phyloP scores from a whole-genome alignment of 1,140 invertebrate genomes.

The Drosophila pachea region DNA sequence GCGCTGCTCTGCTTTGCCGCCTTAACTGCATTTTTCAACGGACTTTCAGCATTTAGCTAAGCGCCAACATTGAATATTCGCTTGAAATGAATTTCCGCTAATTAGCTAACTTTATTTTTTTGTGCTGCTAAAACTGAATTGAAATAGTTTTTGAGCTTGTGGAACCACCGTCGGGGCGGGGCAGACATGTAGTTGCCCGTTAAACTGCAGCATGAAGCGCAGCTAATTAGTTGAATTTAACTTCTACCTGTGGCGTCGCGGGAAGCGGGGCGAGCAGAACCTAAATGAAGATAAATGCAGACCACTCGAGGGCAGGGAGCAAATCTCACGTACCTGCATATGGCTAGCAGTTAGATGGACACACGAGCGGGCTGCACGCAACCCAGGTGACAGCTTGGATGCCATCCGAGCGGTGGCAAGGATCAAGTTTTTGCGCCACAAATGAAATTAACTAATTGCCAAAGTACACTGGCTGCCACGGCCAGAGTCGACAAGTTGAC shows the following conservation, averaged over 20 bases:
- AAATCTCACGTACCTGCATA: slow-evolving; percentile 22
- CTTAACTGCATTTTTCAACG: background rate
- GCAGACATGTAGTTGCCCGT: background rate
- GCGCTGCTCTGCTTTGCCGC: too few relatives aligned
- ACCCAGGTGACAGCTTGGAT: background rate
- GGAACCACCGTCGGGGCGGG: too few relatives aligned
- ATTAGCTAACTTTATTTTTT: background rate
- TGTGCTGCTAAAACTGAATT: background rate
- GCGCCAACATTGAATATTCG: background rate
- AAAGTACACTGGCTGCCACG: slow-evolving; percentile 13
- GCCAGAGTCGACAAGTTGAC: slow-evolving; percentile 54
- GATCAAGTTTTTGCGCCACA: slow-evolving; percentile 54
- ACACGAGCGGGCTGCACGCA: slow-evolving; percentile 20
- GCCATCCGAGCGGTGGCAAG: slow-evolving; percentile 3
- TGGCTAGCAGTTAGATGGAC: slow-evolving; percentile 51
- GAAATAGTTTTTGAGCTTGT: background rate
- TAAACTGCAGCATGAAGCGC: slow-evolving; percentile 3
- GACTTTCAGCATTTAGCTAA: background rate
- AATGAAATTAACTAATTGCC: slow-evolving; percentile 75
- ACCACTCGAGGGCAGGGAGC: slow-evolving; percentile 25
- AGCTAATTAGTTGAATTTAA: slow-evolving; percentile 47
- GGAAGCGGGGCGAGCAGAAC: background rate
- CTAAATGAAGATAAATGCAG: slow-evolving; percentile 69
- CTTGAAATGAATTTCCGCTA: background rate
- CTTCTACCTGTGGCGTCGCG: slow-evolving; percentile 44